Base-by-base conservation (phyloP, 2,797 vertebrate species). In the Myioborus miniatus region DNA sequence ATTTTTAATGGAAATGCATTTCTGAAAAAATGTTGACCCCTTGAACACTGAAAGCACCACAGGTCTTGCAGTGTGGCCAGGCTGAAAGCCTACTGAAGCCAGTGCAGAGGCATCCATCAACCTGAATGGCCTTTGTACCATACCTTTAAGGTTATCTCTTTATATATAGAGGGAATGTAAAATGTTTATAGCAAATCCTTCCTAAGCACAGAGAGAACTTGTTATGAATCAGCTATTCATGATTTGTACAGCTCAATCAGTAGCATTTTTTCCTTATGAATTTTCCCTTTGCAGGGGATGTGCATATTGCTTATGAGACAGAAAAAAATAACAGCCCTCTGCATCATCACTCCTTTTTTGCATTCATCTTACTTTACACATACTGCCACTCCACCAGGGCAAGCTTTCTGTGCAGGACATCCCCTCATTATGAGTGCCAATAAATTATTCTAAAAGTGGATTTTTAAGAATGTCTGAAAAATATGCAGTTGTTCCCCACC, bases 1-100 rank as follows among this genome's bases (percentile, higher is more conserved):
- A 9, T 59, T 91, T 86, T 87, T 80, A 60, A 87, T 26, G 19
- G 72, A 95, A 94, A 87, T 85, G 23, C 19, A 55, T 85, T 96
- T 88, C 60, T 96, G 81, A 74, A 92, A 79, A 93, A 47, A 71
- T 11, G 3, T 15, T 76, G 85, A 39, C 19, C 36, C n/a, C 53
- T 65, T 44, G 12, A 84, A 68, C 41, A 46, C 37, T 65, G 37
- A 44, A 83, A 89, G 56, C 21, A 72, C 12, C 0, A 2, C 37
- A 74, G 6, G 2, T 65, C 39, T 65, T 7, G 0, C 37, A 50
- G 9, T 11, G 36, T 60, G 34, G n/a, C 26, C 36, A 55, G 37
- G 36, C 14, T 60, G 62, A 74, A 82, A 89, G 17, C 17, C 34
- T 67, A 1, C 41, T n/a, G n/a, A 90, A 77, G 24, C 21, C 58